Conservation (phyloP, 2,113 vertebrate genomes). For the Varanus komodoensis region DNA sequence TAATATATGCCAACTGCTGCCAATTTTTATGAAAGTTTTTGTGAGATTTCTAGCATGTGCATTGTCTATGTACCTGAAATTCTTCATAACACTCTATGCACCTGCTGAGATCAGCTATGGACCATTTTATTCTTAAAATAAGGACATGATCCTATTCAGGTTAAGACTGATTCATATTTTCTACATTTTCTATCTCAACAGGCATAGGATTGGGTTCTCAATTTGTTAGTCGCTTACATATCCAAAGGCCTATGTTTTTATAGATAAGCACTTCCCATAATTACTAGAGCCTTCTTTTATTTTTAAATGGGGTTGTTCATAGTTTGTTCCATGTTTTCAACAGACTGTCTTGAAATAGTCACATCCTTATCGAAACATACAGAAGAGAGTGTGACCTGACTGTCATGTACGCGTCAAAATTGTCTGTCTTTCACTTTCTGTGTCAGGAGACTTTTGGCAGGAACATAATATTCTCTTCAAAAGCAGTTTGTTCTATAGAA, state of each 20-base stretch:
- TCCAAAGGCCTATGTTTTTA: too few relatives aligned
- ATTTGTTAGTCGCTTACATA: too few relatives aligned
- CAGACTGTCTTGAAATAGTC: slow-evolving; percentile 22
- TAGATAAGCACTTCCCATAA: slow-evolving; percentile 10
- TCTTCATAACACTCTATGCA: too few relatives aligned
- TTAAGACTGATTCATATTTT: too few relatives aligned
- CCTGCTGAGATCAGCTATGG: too few relatives aligned
- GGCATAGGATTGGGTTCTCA: too few relatives aligned
- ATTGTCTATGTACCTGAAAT: too few relatives aligned
- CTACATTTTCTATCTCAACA: too few relatives aligned
- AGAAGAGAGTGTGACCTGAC: slow-evolving; percentile 60
- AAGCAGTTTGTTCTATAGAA: slow-evolving; percentile 69
- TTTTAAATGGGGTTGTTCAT: not conserved
- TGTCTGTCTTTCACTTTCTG: slow-evolving; percentile 68
- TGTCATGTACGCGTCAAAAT: slow-evolving; percentile 53
- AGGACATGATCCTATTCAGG: too few relatives aligned
- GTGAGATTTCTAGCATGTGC: not conserved
- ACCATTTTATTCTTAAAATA: too few relatives aligned
- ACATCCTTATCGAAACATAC: slow-evolving; percentile 53
- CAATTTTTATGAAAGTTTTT: not conserved
- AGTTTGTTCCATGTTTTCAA: slow-evolving; percentile 16
- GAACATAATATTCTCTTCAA: slow-evolving; percentile 76
- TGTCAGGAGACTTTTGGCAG: slow-evolving; percentile 74
- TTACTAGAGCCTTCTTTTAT: not conserved
- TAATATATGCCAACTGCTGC: not conserved